Percentiles rank a stretch among this genome's conserved stretches.
Conservation (phyloP, 1,140 invertebrate species). For the Bathynomus jamesi region DNA sequence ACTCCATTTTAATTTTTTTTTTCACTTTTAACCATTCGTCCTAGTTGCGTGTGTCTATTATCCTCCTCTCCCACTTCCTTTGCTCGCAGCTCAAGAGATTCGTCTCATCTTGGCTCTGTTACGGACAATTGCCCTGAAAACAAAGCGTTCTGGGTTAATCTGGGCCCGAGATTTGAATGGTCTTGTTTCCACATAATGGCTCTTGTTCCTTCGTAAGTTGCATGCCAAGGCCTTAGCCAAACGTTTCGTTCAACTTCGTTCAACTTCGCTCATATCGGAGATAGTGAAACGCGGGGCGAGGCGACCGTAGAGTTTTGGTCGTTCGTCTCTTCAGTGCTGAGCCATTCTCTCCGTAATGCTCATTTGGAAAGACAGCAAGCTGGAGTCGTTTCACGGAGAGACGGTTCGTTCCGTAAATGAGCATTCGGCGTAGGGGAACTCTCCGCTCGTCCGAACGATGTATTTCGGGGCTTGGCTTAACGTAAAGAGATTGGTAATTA, state of each 20-base stretch:
- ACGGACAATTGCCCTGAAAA: not conserved
- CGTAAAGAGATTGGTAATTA: constrained; percentile 1
- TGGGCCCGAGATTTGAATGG: not conserved
- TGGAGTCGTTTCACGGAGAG: not conserved
- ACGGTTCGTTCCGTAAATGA: not conserved
- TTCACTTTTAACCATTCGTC: too few relatives aligned
- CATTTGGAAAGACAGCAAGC: not conserved
- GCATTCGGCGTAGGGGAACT: not conserved
- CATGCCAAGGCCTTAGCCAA: not conserved
- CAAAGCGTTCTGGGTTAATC: constrained; percentile 1
- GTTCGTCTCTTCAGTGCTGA: not conserved
- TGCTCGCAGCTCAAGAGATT: not conserved
- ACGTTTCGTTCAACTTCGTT: not conserved
- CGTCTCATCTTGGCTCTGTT: not conserved
- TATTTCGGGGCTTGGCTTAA: not conserved
- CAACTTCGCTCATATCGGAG: too few relatives aligned
- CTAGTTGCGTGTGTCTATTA: not conserved
- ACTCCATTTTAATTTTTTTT: too few relatives aligned
- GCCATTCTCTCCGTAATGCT: not conserved
- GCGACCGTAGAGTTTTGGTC: not conserved
- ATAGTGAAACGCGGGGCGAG: not conserved
- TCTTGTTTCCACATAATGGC: constrained; percentile 1
- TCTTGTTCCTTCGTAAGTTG: not conserved
- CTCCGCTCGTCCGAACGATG: not conserved
- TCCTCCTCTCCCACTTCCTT: not conserved